These are phyloP conservation scores for Neogale vison DNA, from an alignment of 2,113 vertebrate genomes.

Conservation along the genomic window DNA sequence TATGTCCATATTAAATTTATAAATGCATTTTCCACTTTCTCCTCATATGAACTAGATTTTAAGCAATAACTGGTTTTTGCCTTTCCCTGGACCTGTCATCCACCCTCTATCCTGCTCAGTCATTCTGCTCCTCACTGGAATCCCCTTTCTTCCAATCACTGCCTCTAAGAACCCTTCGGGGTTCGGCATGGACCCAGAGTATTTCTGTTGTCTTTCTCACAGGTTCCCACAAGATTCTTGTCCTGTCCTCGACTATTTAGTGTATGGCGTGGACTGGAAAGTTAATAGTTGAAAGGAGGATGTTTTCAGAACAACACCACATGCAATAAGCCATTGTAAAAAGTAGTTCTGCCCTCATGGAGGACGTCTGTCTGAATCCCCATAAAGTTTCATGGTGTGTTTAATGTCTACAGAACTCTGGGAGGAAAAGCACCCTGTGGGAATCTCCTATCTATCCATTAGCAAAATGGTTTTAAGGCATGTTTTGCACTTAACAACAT, in stretches of 20 bases:
- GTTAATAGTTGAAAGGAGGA: neutral
- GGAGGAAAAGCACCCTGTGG: neutral
- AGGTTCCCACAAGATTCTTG: neutral
- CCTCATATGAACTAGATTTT: neutral
- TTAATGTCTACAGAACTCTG: neutral
- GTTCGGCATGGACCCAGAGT: neutral
- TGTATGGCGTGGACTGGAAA: neutral
- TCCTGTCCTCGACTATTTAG: neutral
- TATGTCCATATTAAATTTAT: neutral
- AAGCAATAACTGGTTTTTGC: neutral
- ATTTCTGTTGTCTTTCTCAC: neutral
- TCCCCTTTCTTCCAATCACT: neutral
- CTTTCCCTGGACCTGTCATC: neutral
- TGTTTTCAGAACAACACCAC: constrained; percentile 31
- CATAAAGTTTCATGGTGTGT: neutral
- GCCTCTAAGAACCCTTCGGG: neutral
- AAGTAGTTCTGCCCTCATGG: neutral
- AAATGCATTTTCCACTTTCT: neutral
- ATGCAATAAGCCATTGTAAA: neutral
- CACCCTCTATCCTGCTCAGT: neutral
- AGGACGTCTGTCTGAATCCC: neutral
- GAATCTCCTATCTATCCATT: neutral
- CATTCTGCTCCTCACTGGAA: neutral
- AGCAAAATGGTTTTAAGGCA: neutral
- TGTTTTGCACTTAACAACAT: neutral